Evolutionary conservation across 2,797 vertebrate genomes (phyloP).

Genomic region (Eleutherodactylus coqui): DNA sequence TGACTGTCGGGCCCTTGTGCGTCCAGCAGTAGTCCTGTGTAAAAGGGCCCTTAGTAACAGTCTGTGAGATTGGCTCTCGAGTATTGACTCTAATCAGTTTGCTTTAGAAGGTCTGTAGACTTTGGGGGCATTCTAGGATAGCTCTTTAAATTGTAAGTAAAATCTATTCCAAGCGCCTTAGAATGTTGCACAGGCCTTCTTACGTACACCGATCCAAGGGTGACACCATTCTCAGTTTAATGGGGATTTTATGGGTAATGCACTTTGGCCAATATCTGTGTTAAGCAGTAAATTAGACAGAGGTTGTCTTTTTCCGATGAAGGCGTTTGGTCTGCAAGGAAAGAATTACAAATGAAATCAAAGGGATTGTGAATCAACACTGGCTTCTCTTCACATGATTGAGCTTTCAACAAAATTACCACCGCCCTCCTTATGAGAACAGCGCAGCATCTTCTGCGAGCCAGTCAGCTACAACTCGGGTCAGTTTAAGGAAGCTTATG

Average conservation of each 20-base stretch:
- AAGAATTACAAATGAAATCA: constrained; percentile 25
- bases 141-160: background rate
- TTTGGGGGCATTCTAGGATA: background rate
- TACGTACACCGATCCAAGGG: background rate
- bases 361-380: constrained; percentile 16
- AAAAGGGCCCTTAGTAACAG: too few relatives aligned
- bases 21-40: too few relatives aligned
- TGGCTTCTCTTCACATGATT: background rate
- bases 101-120: background rate
- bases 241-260: background rate
- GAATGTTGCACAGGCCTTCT: background rate
- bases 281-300: constrained; percentile 3
- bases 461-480: background rate
- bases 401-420: background rate
- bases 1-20: too few relatives aligned
- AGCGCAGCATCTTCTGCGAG: background rate
- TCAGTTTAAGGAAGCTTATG: background rate
- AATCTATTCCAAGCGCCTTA: background rate
- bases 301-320: constrained; percentile 7
- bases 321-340: constrained; percentile 10
- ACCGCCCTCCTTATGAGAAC: background rate
- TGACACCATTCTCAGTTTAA: constrained; percentile 23
- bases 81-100: too few relatives aligned
- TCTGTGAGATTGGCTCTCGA: too few relatives aligned
- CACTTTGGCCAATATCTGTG: constrained; percentile 3